Evolutionary conservation across 1,140 invertebrate species (phyloP), one percentile per base, ranked within the genome.

Genomic region (Dreissena rostriformis): DNA sequence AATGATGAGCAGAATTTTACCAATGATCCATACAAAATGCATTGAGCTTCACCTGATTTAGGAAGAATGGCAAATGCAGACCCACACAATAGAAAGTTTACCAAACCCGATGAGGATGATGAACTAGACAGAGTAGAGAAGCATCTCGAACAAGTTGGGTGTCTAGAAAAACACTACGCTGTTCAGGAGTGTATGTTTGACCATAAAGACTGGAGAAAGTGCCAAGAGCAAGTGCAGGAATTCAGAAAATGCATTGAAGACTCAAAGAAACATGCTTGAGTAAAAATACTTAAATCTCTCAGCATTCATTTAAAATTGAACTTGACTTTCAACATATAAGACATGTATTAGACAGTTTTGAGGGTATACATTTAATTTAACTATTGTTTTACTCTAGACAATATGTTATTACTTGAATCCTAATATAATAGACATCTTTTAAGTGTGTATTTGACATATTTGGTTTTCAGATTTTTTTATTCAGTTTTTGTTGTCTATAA

Each of bases 181-280:
- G 96, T 97, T 67, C 86, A 86, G 96, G 96, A 98, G 90, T 98
- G 98, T 91, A 97, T 98, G 91, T 96, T 96, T 49, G 96, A 97
- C 86, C 96, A 95, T 0, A 96, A 96, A 91, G 98, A 98, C 89
- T 98, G 97, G 97, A 96, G 97, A 89, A 96, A 97, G 92, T 98
- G 97, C 92, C 97, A 98, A 92, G 93, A 95, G 17, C 94, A 95
- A 93, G 96, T 98, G 0, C 95, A 95, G 90, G 95, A 96, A 79
- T 98, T 98, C 91, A 96, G 95, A 93, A 91, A 94, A 11, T 98
- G 97, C 91, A 97, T 98, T 94, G 80, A 86, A 11, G 71, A 28
- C 19, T 5, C 71, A 19, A 82, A 82, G 72, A 74, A 82, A 51
- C 65, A 82, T 26, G 24, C 39, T 39, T 39, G 39, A 39, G 39